These are phyloP conservation scores for Bombus waltoni DNA, from an alignment of 1,140 invertebrate genomes.

Conservation along the genomic window DNA sequence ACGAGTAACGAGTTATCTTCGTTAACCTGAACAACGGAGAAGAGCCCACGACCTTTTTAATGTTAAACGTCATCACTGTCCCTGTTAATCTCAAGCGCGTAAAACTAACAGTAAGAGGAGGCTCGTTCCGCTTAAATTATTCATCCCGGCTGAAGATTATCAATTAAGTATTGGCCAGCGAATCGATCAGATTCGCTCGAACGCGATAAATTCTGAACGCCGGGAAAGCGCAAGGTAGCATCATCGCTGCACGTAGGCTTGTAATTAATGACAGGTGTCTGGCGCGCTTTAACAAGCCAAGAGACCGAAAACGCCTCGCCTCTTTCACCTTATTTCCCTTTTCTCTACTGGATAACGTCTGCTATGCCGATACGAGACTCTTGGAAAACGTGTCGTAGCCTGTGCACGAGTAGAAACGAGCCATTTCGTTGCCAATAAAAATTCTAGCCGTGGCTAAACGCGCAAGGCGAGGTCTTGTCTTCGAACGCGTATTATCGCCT, in stretches of 20 bases:
- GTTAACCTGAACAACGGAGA: not conserved
- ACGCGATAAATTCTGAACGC: slow-evolving; percentile 11
- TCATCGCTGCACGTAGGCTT: not conserved
- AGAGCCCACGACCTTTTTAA: not conserved
- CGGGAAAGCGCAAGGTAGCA: not conserved
- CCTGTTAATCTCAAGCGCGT: not conserved
- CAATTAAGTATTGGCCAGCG: slow-evolving; percentile 8
- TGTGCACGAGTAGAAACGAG: slow-evolving; percentile 2
- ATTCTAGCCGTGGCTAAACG: slow-evolving; percentile 27
- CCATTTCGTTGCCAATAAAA: slow-evolving; percentile 47
- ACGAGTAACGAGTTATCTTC: not conserved
- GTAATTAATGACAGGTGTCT: slow-evolving; percentile 52
- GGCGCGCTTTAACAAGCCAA: slow-evolving; percentile 37
- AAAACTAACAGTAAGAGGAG: not conserved
- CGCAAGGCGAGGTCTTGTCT: not conserved
- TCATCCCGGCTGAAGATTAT: not conserved
- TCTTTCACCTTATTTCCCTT: not conserved
- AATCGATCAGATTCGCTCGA: not conserved
- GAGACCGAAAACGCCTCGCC: slow-evolving; percentile 13
- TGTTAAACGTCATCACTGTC: not conserved
- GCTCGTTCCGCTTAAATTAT: not conserved
- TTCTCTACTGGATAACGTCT: not conserved
- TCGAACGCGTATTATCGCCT: slow-evolving; percentile 24
- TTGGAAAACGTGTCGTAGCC: slow-evolving; percentile 18
- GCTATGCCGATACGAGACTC: not conserved